Evolutionary conservation across 2,113 vertebrate species (phyloP).

Genomic region (Pygoscelis antarcticus): DNA sequence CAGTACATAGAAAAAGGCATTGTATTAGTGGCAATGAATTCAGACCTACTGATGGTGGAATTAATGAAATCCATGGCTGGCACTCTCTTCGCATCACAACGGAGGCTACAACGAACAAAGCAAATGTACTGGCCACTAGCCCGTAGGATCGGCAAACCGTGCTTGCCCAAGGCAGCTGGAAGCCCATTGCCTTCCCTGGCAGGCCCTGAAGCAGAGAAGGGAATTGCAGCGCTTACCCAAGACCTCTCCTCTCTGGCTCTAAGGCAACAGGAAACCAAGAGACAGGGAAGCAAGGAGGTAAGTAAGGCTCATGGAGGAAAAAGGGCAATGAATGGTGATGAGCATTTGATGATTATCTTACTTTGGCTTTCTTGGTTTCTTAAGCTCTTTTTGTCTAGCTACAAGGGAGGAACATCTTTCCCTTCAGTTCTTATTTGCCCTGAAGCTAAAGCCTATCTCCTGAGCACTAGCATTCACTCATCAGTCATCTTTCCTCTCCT

Average conservation of each 20-base stretch:
- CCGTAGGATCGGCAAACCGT: conserved; percentile 5
- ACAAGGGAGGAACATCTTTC: background rate
- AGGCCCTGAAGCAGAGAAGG: background rate
- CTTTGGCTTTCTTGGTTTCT: background rate
- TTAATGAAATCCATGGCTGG: conserved; percentile 72
- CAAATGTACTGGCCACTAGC: conserved; percentile 43
- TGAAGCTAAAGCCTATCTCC: background rate
- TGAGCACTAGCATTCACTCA: background rate
- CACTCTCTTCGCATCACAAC: conserved; percentile 10
- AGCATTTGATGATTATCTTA: background rate
- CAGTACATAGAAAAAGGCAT: conserved; percentile 65
- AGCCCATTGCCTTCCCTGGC: background rate
- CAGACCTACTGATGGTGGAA: conserved; percentile 72
- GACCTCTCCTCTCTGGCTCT: background rate
- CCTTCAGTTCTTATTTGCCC: background rate
- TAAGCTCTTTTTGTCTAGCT: background rate
- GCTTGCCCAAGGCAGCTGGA: conserved; percentile 6
- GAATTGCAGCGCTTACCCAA: background rate
- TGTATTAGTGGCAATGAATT: conserved; percentile 72
- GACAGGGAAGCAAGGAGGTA: background rate
- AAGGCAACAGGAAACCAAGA: background rate
- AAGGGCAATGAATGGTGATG: background rate
- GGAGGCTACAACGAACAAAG: conserved; percentile 38
- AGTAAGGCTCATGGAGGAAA: background rate
- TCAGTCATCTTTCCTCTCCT: background rate